Percentiles rank a stretch among this genome's conserved stretches.
Evolutionary conservation across 2,888 invertebrate genomes (phyloP).

Genomic region (Stenodera caucasica): DNA sequence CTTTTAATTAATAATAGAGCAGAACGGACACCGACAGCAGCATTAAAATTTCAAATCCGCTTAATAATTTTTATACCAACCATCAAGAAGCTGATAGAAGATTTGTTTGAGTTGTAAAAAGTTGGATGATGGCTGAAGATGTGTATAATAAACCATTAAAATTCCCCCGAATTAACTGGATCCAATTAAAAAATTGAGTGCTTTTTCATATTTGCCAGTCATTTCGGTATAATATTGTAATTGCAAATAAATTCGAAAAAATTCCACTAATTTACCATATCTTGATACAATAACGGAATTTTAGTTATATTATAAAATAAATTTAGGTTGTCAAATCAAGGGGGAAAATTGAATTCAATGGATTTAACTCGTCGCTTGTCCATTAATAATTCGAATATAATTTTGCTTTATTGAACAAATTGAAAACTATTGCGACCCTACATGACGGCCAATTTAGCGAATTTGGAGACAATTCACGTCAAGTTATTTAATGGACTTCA

Average conservation of each 20-base stretch:
- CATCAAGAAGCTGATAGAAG: constrained; percentile 51
- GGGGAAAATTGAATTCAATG: constrained; percentile 33
- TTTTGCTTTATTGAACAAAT: constrained; percentile 11
- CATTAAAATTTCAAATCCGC: constrained; percentile 51
- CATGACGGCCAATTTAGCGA: not conserved
- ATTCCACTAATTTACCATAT: too few relatives aligned
- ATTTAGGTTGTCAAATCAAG: constrained; percentile 19
- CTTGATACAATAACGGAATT: too few relatives aligned
- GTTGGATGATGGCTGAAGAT: constrained; percentile 52
- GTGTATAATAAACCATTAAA: constrained; percentile 58
- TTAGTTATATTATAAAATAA: constrained; percentile 19
- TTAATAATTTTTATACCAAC: constrained; percentile 50
- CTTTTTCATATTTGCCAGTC: constrained; percentile 51
- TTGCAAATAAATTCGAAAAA: constrained; percentile 48
- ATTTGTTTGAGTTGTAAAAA: constrained; percentile 54
- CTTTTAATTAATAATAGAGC: constrained; percentile 44
- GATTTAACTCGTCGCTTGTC: constrained; percentile 37
- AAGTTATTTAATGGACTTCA: too few relatives aligned
- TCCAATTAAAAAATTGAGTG: constrained; percentile 59
- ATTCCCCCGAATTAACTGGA: constrained; percentile 57
- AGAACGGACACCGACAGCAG: constrained; percentile 45
- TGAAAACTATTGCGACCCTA: not conserved
- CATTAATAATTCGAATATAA: constrained; percentile 36
- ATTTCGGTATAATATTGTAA: constrained; percentile 15
- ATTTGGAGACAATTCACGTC: not conserved